phyloP scores from a whole-genome alignment of 23 tunicate genomes.

The Ciona savignyi region DNA sequence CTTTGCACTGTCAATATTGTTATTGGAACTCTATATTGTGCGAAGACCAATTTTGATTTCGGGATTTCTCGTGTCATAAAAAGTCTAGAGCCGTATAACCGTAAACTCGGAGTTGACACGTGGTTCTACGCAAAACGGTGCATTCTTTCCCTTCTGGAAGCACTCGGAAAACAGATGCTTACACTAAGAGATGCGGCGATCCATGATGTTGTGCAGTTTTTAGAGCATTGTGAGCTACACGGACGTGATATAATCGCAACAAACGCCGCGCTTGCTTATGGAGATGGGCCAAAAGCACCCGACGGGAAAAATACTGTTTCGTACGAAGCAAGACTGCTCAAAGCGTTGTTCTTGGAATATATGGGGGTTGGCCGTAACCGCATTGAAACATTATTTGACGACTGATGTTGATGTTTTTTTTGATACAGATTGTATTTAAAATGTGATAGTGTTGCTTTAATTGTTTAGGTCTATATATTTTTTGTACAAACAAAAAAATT shows the following conservation, averaged over 20 bases:
- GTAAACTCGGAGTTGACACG: too few relatives aligned
- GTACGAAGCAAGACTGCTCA: constrained; percentile 76
- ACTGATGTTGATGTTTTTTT: too few relatives aligned
- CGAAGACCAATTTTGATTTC: too few relatives aligned
- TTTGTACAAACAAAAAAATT: too few relatives aligned
- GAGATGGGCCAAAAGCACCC: constrained; percentile 36
- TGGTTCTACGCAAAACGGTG: too few relatives aligned
- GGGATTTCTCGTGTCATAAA: too few relatives aligned
- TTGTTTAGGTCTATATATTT: too few relatives aligned
- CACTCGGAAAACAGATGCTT: too few relatives aligned
- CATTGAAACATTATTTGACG: too few relatives aligned
- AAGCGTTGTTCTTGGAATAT: constrained; percentile 61
- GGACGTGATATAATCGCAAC: constrained; percentile 58
- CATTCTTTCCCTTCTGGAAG: constrained; percentile 69
- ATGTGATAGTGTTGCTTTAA: too few relatives aligned
- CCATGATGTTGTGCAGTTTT: constrained; percentile 71
- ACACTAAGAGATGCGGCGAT: constrained; percentile 65
- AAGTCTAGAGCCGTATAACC: constrained; percentile 89
- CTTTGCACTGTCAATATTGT: constrained; percentile 92
- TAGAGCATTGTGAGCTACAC: too few relatives aligned
- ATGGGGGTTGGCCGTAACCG: constrained; percentile 85
- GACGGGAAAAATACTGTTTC: constrained; percentile 90
- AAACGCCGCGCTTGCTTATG: constrained; percentile 30
- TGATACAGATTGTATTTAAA: too few relatives aligned
- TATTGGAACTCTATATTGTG: constrained; percentile 88